A percentile compares a stretch with the other conserved stretches of the same genome.
phyloP scores from a whole-genome alignment of 2,113 vertebrate species.

The Oreochromis tanganicae region DNA sequence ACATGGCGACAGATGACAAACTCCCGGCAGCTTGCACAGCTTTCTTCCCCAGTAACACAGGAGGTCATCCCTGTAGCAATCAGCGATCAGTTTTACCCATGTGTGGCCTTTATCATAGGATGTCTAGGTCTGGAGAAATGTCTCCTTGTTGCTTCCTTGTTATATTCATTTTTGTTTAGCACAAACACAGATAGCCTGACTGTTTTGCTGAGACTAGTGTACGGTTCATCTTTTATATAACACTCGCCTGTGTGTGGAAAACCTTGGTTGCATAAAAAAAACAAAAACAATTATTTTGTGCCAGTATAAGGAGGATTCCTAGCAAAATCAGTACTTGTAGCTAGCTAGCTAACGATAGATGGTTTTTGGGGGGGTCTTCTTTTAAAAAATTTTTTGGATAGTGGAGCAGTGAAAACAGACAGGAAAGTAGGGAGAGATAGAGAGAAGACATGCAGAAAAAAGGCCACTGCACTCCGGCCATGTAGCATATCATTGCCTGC shows the following conservation, averaged over 20 bases:
- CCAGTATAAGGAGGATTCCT: not conserved
- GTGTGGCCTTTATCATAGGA: slow-evolving; percentile 50
- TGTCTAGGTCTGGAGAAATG: slow-evolving; percentile 23
- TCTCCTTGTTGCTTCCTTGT: not conserved
- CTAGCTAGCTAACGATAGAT: not conserved
- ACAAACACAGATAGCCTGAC: not conserved
- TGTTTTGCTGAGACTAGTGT: not conserved
- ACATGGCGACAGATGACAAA: slow-evolving; percentile 48
- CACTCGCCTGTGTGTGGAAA: not conserved
- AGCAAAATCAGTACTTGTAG: not conserved
- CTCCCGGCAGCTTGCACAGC: not conserved
- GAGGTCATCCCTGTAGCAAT: slow-evolving; percentile 14
- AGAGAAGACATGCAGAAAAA: not conserved
- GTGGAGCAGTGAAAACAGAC: not conserved
- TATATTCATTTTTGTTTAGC: slow-evolving; percentile 24
- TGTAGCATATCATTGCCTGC: not conserved
- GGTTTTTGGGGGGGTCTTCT: not conserved
- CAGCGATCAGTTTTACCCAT: slow-evolving; percentile 57
- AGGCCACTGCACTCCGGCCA: not conserved
- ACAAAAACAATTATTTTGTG: not conserved
- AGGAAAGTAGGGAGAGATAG: not conserved
- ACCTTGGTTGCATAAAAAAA: not conserved
- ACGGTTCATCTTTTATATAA: not conserved
- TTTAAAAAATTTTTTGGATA: not conserved
- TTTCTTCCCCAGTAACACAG: not conserved